Evolutionary conservation across 2,888 invertebrate genomes (phyloP).

Genomic region (Megamerina dolium): DNA sequence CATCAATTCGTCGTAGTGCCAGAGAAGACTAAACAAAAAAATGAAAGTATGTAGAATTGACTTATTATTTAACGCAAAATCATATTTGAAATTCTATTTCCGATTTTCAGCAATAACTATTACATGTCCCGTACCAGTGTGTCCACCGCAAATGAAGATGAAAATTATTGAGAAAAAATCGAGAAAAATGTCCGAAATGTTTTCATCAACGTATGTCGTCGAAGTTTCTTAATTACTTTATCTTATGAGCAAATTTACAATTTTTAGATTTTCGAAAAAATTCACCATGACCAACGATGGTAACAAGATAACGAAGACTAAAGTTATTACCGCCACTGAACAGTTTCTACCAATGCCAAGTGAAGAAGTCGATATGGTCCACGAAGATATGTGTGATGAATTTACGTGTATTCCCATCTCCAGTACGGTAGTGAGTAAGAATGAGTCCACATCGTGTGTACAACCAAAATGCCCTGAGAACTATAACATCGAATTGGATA

Average conservation of each 20-base stretch:
- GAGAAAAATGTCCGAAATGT: conserved; percentile 51
- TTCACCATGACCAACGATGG: conserved; percentile 1
- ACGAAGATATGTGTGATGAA: conserved; percentile 41
- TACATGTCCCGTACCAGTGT: conserved; percentile 50
- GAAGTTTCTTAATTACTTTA: background rate
- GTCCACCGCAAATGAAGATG: conserved; percentile 52
- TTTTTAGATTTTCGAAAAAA: background rate
- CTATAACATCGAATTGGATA: conserved; percentile 55
- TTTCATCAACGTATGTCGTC: conserved; percentile 35
- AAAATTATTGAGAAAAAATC: conserved; percentile 46
- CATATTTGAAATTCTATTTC: background rate
- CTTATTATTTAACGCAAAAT: conserved; percentile 5
- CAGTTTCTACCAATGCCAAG: conserved; percentile 35
- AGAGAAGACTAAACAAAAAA: conserved; percentile 30
- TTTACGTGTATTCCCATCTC: conserved; percentile 44
- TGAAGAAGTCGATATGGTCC: conserved; percentile 26
- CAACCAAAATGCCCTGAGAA: conserved; percentile 55
- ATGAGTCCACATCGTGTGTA: conserved; percentile 32
- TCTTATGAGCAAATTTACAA: background rate
- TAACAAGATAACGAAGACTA: conserved; percentile 32
- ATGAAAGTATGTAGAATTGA: conserved; percentile 29
- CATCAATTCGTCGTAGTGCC: conserved; percentile 30
- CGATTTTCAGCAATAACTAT: conserved; percentile 27
- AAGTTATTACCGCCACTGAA: conserved; percentile 31
- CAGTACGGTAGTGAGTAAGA: conserved; percentile 29